A percentile compares a stretch with the other conserved stretches of the same genome.
Evolutionary conservation across 1,140 invertebrate genomes (phyloP).

Genomic region (Saccostrea echinata): DNA sequence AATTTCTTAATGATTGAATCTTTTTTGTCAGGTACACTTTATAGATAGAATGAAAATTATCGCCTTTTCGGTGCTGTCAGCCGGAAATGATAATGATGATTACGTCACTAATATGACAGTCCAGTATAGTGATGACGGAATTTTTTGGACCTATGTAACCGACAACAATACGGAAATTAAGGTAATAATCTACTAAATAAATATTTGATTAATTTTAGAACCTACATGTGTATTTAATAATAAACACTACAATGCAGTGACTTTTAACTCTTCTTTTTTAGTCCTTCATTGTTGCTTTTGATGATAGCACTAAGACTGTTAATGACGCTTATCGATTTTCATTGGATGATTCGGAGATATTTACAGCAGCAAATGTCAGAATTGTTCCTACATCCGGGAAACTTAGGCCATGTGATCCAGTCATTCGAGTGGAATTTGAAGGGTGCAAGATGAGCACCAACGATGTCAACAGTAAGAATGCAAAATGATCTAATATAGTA

Average conservation of each 20-base stretch:
- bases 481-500: background rate
- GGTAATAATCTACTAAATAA: background rate
- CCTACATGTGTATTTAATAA: background rate
- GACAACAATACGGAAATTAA: constrained; percentile 13
- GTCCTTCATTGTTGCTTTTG: constrained; percentile 26
- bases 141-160: constrained; percentile 1
- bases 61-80: background rate
- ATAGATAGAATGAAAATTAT: constrained; percentile 7
- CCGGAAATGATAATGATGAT: constrained; percentile 33
- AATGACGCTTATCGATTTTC: background rate
- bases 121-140: constrained; percentile 22
- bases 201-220: background rate
- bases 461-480: background rate
- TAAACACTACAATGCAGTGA: no score
- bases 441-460: background rate
- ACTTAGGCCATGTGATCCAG: background rate
- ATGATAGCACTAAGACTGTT: constrained; percentile 30
- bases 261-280: constrained; percentile 33
- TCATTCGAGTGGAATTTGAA: background rate
- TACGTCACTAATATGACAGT: constrained; percentile 44
- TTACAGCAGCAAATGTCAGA: constrained; percentile 25
- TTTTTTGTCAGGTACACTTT: constrained; percentile 32
- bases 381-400: constrained; percentile 26
- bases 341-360: background rate
- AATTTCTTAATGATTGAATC: background rate